These are phyloP conservation scores for Hylaea fasciaria DNA, from an alignment of 2,888 invertebrate genomes.

Conservation along the genomic window DNA sequence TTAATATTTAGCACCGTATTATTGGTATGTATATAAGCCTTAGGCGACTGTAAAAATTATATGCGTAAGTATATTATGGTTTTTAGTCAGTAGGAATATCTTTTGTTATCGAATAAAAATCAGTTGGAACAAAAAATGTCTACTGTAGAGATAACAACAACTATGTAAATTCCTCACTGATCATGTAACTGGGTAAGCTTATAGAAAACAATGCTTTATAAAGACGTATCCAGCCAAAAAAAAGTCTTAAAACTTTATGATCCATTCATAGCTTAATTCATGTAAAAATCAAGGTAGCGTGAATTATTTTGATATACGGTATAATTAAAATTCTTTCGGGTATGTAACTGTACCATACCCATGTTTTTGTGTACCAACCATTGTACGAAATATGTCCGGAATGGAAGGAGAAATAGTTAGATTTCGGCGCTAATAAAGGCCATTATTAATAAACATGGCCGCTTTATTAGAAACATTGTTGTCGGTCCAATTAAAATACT, in stretches of 20 bases:
- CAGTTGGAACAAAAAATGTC: not conserved
- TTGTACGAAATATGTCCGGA: slow-evolving; percentile 46
- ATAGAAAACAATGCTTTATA: slow-evolving; percentile 43
- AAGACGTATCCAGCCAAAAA: slow-evolving; percentile 41
- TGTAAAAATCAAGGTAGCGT: slow-evolving; percentile 54
- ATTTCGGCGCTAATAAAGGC: slow-evolving; percentile 31
- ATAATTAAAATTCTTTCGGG: slow-evolving; percentile 55
- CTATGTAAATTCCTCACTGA: not conserved
- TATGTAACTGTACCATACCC: slow-evolving; percentile 44
- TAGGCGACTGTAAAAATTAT: too few species aligned
- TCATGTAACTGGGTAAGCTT: slow-evolving; percentile 1
- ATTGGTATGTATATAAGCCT: too few species aligned
- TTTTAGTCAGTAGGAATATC: too few species aligned
- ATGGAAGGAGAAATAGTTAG: slow-evolving; percentile 34
- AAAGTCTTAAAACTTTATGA: slow-evolving; percentile 55
- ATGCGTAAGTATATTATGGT: too few species aligned
- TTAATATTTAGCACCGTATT: too few species aligned
- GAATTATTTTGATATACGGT: slow-evolving; percentile 58
- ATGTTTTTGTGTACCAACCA: slow-evolving; percentile 50
- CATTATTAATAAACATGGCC: slow-evolving; percentile 51
- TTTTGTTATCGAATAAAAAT: not conserved
- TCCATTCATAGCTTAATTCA: slow-evolving; percentile 51
- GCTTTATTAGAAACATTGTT: slow-evolving; percentile 47
- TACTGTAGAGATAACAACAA: not conserved
- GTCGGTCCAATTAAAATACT: slow-evolving; percentile 44